Evolutionary conservation across 2,113 vertebrate species (phyloP), one percentile per base, ranked within the genome.

Genomic region (Elachura formosa): DNA sequence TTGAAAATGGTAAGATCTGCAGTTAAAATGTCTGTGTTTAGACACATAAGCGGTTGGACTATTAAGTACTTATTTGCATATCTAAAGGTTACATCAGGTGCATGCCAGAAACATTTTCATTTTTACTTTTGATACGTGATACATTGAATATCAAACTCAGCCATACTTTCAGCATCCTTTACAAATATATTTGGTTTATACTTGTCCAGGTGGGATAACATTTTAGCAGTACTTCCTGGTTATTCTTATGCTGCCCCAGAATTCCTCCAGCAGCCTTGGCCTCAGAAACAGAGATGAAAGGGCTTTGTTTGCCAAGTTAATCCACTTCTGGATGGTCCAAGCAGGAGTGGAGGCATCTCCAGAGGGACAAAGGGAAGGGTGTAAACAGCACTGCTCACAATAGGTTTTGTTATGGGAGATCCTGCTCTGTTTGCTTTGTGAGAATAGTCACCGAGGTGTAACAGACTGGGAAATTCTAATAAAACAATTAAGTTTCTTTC

Each of bases 271-370:
- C 36, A 59, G 34, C 22, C 11, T 2, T 14, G 5, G 24, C 25
- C 40, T 17, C 45, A 24, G 31, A 63, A 74, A 12, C 5, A 18
- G 67, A 31, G 24, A 12, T 0, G 10, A 10, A 59, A 84, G 11
- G 36, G 25, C 18, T 87, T 48, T 1, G 0, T 45, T 80, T 17
- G 8, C 14, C 16, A 5, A 0, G 0, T 34, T 76, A 23, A 61
- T 26, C 4, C 2, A 0, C 24, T 51, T 40, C 64, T 34, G 19
- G 26, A 29, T 38, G 64, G 23, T 43, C 15, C 31, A 22, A 46
- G 56, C 14, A 54, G 55, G 28, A 49, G 14, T 14, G 10, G 28
- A 66, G 31, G 15, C 29, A 10, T 56, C 33, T 84, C 64, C 48
- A 48, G 69, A 72, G 61, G 6, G 11, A 61, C 25, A 45, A n/a